These are phyloP conservation scores for Mirounga angustirostris DNA, from an alignment of 2,113 vertebrate species.

Conservation along the genomic window DNA sequence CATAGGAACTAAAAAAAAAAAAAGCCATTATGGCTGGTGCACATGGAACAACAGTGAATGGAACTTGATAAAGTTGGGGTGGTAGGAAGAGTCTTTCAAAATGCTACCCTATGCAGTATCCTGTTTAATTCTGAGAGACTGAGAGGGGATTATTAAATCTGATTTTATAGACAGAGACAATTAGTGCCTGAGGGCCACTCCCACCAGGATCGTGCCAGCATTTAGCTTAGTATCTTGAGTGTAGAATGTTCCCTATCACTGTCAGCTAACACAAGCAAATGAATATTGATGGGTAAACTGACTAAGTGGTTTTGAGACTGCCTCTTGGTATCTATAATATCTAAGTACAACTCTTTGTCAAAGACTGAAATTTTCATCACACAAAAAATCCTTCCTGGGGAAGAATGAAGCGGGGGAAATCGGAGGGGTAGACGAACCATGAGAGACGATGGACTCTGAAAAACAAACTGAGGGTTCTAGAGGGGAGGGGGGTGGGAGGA, in stretches of 20 bases:
- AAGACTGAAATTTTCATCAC: constrained; percentile 2
- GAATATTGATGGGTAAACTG: not conserved
- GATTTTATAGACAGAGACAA: constrained; percentile 26
- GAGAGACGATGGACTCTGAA: no score
- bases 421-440: no score
- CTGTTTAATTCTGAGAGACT: not conserved
- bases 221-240: not conserved
- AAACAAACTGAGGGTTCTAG: no score
- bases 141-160: constrained; percentile 4
- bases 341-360: not conserved
- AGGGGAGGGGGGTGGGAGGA: no score
- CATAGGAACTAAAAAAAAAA: not conserved
- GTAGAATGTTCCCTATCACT: not conserved
- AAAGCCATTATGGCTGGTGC: not conserved
- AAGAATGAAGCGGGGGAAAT: no score
- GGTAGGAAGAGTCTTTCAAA: constrained; percentile 16
- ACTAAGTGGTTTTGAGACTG: constrained; percentile 38
- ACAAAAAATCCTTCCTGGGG: not conserved
- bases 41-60: not conserved
- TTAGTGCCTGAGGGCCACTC: not conserved
- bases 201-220: not conserved
- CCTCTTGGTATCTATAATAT: not conserved
- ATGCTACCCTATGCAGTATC: not conserved
- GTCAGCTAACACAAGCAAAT: not conserved
- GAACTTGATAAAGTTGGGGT: not conserved